phyloP scores from a whole-genome alignment of 1,140 invertebrate genomes.

The Tigriopus japonicus region DNA sequence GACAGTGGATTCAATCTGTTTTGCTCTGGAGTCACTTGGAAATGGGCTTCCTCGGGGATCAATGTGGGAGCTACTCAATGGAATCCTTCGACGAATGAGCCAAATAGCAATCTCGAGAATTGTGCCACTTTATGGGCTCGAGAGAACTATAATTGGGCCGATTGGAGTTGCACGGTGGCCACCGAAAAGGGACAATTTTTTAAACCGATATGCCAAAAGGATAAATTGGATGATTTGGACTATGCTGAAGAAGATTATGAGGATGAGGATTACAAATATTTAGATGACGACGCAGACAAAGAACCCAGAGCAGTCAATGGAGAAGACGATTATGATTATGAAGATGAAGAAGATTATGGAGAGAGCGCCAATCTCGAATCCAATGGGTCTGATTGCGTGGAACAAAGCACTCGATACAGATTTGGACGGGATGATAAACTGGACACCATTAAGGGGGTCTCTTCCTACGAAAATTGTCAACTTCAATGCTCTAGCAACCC shows the following conservation, averaged over 20 bases:
- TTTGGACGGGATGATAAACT: no score
- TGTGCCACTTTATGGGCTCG: background rate
- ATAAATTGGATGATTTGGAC: background rate
- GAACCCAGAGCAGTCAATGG: no score
- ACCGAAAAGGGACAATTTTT: background rate
- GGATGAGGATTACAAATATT: background rate
- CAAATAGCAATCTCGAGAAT: background rate
- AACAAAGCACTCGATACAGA: no score
- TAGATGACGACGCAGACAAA: background rate
- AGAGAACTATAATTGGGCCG: background rate
- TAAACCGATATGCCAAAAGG: background rate
- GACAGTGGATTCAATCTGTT: background rate
- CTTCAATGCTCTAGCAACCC: no score
- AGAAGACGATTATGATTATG: no score
- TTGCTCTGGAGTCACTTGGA: background rate
- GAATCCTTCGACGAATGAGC: background rate
- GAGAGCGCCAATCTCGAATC: background rate
- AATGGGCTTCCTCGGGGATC: background rate
- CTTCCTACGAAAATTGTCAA: no score
- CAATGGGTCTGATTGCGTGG: background rate
- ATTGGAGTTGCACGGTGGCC: background rate
- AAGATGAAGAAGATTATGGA: no score
- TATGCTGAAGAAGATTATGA: background rate
- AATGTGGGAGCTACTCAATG: background rate
- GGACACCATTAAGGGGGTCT: no score